Percentiles rank a stretch among this genome's conserved stretches.
phyloP scores from a whole-genome alignment of 1,140 invertebrate genomes.

The Platorchestia sp. region DNA sequence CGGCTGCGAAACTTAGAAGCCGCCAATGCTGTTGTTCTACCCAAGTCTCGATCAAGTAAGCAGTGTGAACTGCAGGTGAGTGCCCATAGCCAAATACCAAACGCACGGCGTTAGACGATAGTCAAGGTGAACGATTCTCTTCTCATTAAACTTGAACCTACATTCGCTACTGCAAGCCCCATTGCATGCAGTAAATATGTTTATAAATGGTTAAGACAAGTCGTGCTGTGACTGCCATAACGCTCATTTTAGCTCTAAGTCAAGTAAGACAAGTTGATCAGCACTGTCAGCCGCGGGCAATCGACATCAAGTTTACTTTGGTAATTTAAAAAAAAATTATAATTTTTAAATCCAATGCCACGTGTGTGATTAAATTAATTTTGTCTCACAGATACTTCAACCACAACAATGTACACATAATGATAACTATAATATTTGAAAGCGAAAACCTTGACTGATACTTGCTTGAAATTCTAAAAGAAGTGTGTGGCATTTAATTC shows the following conservation, averaged over 20 bases:
- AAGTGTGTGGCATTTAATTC: not conserved
- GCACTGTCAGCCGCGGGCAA: not conserved
- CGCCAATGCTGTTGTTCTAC: not conserved
- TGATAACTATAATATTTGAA: not conserved
- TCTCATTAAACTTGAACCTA: not conserved
- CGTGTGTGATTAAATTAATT: not conserved
- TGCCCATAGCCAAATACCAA: not conserved
- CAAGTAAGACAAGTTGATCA: not conserved
- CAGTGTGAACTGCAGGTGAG: not conserved
- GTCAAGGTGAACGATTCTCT: not conserved
- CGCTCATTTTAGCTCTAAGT: not conserved
- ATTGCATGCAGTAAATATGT: not conserved
- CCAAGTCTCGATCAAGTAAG: not conserved
- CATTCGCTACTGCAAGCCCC: not conserved
- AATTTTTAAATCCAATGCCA: not conserved
- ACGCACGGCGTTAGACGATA: not conserved
- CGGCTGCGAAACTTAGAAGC: not conserved
- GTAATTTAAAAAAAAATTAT: not conserved
- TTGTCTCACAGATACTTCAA: not conserved
- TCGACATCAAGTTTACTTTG: not conserved
- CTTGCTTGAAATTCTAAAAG: not conserved
- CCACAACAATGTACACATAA: not conserved
- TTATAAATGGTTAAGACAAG: not conserved
- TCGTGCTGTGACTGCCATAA: not conserved
- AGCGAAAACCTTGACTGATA: not conserved